Base-by-base conservation (phyloP, 2,888 invertebrate species). In the Oscheius onirici region DNA sequence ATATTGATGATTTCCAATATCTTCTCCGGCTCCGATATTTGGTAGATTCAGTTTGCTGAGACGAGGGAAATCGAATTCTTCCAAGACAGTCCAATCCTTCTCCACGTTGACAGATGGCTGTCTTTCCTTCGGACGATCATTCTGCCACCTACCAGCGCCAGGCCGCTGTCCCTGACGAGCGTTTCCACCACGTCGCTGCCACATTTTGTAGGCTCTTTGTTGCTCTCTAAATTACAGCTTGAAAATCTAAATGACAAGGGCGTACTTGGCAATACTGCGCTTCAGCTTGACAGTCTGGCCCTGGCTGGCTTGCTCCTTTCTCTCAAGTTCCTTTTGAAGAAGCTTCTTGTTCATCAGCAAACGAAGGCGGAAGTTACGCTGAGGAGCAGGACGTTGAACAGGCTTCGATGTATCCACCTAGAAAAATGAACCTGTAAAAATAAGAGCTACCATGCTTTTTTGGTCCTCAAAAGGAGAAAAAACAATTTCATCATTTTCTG, bases 41-140 rank as follows among this genome's bases (percentile, higher is more conserved):
- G 97, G 97, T 81, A 99, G 90, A 26, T 74, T 79, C 2, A 99
- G 90, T 88, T 99, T 99, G 49, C 93, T 92, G 74, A 99, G 91
- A 2, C 97, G 92, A 10, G 95, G 94, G 89, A 99, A 97, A 90
- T 99, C 99, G 93, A 99, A 96, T 88, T 99, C 99, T 72, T 90
- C 89, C 79, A 97, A 93, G 2, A 97, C 96, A 69, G 91, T 91
- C 99, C 99, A 99, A 77, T 95, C 95, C 10, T 97, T 94, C 51
- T 94, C 91, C 61, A 76, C 86, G 69, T 74, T 76, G 20, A 81
- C 81, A n/a, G 81, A 81, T 17, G 80, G 78, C 57, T 79, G 76
- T 44, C 82, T 76, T 40, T 82, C 81, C 57, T 80, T 77, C 54
- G 81, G 81, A 13, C 84, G 76, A 67, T 85, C 84, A 26, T 77